Percentiles rank a stretch among this genome's conserved stretches.
These are phyloP conservation scores for Cylindroiulus punctatus DNA, from an alignment of 2,888 invertebrate species.

Conservation along the genomic window DNA sequence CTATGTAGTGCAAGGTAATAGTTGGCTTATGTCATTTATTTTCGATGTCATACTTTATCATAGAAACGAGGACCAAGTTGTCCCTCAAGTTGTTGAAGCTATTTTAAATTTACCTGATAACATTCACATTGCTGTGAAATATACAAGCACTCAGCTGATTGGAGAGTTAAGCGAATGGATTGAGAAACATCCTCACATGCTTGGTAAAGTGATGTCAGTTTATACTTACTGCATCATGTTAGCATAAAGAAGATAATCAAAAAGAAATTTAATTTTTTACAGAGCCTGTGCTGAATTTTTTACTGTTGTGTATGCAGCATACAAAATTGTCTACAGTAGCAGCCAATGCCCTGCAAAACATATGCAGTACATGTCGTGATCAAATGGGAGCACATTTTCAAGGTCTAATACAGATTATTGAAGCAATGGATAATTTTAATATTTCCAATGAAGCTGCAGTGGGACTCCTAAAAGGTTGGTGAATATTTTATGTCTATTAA, in stretches of 20 bases:
- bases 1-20: too few relatives aligned
- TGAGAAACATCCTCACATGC: slow-evolving; percentile 81
- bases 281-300: slow-evolving; percentile 83
- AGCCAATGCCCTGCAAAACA: slow-evolving; percentile 83
- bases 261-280: slow-evolving; percentile 62
- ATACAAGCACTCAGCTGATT: slow-evolving; percentile 85
- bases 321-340: slow-evolving; percentile 81
- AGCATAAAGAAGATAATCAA: not conserved
- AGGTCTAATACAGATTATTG: slow-evolving; percentile 78
- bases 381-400: slow-evolving; percentile 81
- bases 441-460: slow-evolving; percentile 80
- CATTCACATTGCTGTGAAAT: slow-evolving; percentile 87
- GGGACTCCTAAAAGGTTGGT: slow-evolving; percentile 76
- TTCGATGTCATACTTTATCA: slow-evolving; percentile 71
- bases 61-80: slow-evolving; percentile 80
- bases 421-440: slow-evolving; percentile 76
- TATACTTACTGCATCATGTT: not conserved
- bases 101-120: slow-evolving; percentile 82
- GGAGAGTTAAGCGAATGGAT: slow-evolving; percentile 97
- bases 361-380: slow-evolving; percentile 82
- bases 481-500: not conserved
- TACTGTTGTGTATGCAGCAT: slow-evolving; percentile 78
- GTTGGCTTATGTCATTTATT: not conserved
- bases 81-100: slow-evolving; percentile 92
- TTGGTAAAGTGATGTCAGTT: slow-evolving; percentile 70